These are phyloP conservation scores for Notamacropus eugenii DNA, from an alignment of 2,797 vertebrate species.

Conservation along the genomic window DNA sequence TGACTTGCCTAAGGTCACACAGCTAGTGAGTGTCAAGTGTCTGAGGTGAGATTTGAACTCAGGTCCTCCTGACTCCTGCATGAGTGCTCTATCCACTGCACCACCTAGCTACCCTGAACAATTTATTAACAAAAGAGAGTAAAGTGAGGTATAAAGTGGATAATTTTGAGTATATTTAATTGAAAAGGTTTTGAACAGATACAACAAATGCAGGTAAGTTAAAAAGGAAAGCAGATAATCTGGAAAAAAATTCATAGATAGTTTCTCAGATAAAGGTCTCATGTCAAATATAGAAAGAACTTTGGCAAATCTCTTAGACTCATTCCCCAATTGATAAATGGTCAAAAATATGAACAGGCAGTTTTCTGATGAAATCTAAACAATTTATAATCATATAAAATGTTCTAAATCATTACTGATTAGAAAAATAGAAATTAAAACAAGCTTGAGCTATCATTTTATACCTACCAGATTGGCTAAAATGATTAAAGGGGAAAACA, in stretches of 20 bases:
- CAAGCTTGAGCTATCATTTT: too few species aligned
- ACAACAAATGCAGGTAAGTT: not conserved
- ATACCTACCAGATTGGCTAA: too few species aligned
- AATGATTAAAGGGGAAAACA: too few species aligned
- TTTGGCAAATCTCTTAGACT: slow-evolving; percentile 1
- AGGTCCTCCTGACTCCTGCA: too few species aligned
- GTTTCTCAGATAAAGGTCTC: slow-evolving; percentile 17
- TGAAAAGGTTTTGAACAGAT: not conserved
- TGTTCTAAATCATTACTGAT: too few species aligned
- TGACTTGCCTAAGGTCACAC: too few species aligned
- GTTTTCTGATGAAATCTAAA: too few species aligned
- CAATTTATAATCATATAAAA: too few species aligned
- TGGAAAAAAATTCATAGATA: slow-evolving; percentile 2
- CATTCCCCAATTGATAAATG: not conserved
- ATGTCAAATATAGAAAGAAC: slow-evolving; percentile 3
- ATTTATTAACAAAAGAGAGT: not conserved
- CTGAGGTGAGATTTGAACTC: too few species aligned
- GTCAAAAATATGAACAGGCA: slow-evolving; percentile 4
- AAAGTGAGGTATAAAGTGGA: not conserved
- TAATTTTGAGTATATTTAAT: slow-evolving; percentile 30
- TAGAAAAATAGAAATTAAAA: too few species aligned
- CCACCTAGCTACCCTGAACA: not conserved
- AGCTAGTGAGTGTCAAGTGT: too few species aligned
- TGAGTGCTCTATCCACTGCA: too few species aligned
- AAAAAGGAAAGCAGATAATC: not conserved